phyloP scores from a whole-genome alignment of 2,888 invertebrate species.

The Pherbina coryleti region DNA sequence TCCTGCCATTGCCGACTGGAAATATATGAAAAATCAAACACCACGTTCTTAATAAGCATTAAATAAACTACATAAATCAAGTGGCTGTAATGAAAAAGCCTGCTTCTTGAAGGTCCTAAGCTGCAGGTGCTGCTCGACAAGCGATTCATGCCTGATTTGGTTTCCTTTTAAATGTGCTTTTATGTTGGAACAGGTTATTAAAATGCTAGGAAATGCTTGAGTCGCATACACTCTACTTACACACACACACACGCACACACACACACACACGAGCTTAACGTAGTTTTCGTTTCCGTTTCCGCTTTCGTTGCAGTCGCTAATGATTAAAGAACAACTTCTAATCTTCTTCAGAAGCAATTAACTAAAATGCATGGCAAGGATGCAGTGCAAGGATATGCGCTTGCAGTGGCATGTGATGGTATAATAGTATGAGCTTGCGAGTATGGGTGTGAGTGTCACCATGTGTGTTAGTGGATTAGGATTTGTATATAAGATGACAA shows the following conservation, averaged over 20 bases:
- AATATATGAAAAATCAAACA: background rate
- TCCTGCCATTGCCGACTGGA: background rate
- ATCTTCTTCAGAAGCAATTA: slow-evolving; percentile 33
- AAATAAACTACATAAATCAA: background rate
- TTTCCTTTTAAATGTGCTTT: background rate
- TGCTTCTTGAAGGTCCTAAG: too few relatives aligned
- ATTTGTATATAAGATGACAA: background rate
- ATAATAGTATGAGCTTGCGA: background rate
- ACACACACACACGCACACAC: background rate
- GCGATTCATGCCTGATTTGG: background rate
- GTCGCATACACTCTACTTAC: background rate
- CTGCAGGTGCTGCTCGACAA: too few relatives aligned
- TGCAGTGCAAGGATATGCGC: slow-evolving; percentile 13
- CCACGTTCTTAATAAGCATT: slow-evolving; percentile 8
- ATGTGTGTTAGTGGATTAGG: background rate
- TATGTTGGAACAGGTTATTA: background rate
- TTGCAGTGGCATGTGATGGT: background rate
- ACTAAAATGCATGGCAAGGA: slow-evolving; percentile 13
- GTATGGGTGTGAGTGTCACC: background rate
- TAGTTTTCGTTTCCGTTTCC: background rate
- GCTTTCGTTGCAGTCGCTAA: slow-evolving; percentile 4
- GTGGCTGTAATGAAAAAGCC: background rate
- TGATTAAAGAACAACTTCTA: slow-evolving; percentile 30
- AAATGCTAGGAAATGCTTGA: background rate
- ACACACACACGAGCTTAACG: background rate